These are phyloP conservation scores for Dermochelys coriacea DNA, from an alignment of 2,797 vertebrate species.

Conservation along the genomic window DNA sequence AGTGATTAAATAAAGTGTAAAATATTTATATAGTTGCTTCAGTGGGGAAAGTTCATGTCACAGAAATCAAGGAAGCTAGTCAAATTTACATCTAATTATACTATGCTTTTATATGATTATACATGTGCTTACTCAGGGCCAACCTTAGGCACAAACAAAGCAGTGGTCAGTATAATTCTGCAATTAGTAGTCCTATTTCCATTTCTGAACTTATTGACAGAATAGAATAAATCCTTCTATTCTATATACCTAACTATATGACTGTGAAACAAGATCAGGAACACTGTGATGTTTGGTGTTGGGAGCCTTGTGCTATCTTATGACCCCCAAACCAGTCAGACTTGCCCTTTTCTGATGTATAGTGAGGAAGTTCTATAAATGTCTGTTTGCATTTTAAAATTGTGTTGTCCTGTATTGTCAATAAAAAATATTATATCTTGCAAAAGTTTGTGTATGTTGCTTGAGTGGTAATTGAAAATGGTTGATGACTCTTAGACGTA, in stretches of 20 bases:
- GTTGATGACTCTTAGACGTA: background rate
- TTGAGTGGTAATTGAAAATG: background rate
- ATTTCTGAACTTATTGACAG: background rate
- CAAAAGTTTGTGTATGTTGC: background rate
- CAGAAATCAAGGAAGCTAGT: background rate
- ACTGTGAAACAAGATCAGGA: background rate
- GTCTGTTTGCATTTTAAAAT: background rate
- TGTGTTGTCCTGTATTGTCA: background rate
- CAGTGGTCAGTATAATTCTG: background rate
- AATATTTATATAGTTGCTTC: background rate
- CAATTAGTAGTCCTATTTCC: fast-evolving
- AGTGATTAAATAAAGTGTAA: too few species aligned
- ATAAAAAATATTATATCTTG: background rate
- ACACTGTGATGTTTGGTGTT: fast-evolving
- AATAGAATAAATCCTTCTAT: background rate
- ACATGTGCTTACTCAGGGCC: background rate
- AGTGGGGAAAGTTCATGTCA: background rate
- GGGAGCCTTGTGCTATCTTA: background rate
- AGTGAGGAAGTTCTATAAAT: background rate
- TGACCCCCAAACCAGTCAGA: background rate
- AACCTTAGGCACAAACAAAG: background rate
- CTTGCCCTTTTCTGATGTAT: background rate
- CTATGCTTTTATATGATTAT: background rate
- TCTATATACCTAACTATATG: background rate
- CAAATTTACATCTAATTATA: background rate